Percentiles rank a stretch among this genome's conserved stretches.
These are phyloP conservation scores for Scolopax bukidnonensis DNA, from an alignment of 2,797 vertebrate genomes.

Conservation along the genomic window DNA sequence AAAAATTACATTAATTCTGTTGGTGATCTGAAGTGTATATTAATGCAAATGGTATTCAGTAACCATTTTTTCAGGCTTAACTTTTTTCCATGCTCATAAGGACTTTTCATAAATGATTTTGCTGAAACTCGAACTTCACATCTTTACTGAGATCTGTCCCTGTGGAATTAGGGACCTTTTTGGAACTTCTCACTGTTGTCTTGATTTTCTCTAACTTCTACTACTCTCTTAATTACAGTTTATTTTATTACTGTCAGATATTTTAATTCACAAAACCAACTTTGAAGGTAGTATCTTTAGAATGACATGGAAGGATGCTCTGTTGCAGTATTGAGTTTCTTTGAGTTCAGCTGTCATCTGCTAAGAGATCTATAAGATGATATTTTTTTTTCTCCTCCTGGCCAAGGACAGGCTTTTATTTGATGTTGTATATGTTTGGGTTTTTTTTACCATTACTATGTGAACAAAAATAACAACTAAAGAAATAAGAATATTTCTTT, in stretches of 20 bases:
- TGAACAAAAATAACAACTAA: slow-evolving; percentile 35
- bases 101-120: slow-evolving; percentile 28
- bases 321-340: slow-evolving; percentile 28
- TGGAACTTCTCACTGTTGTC: slow-evolving; percentile 38
- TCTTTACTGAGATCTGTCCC: slow-evolving; percentile 30
- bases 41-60: slow-evolving; percentile 73
- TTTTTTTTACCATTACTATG: slow-evolving; percentile 3
- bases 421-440: slow-evolving; percentile 31
- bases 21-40: slow-evolving; percentile 51
- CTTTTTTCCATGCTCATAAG: neutral
- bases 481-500: slow-evolving; percentile 17
- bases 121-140: neutral
- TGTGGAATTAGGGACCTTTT: slow-evolving; percentile 28
- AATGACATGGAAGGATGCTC: neutral
- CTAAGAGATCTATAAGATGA: neutral
- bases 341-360: slow-evolving; percentile 43
- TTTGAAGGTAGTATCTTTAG: slow-evolving; percentile 34
- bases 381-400: slow-evolving; percentile 8
- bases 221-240: slow-evolving; percentile 32
- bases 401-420: slow-evolving; percentile 12
- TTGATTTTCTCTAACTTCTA: slow-evolving; percentile 50
- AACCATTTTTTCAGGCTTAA: slow-evolving; percentile 32
- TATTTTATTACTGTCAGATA: neutral
- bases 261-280: slow-evolving; percentile 1
- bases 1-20: slow-evolving; percentile 53